Evolutionary conservation across 1,140 invertebrate species (phyloP), one percentile per base, ranked within the genome.

Genomic region (Limonius californicus): DNA sequence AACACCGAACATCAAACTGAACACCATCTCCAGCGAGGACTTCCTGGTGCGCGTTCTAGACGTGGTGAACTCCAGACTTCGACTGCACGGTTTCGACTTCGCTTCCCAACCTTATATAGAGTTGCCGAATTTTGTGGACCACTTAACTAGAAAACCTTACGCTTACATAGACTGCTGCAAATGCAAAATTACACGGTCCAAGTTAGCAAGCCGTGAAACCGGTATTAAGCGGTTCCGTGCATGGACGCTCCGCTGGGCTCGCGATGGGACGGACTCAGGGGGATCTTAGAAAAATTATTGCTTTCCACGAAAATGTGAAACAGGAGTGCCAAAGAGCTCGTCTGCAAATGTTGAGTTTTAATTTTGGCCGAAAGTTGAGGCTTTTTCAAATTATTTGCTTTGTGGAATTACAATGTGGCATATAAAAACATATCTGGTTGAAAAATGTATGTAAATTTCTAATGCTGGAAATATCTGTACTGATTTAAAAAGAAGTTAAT

Each of bases 101-200:
- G 53, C 55, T 27, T 19, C 12, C 57, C 19, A 53, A 60, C 70
- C 69, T 74, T 74, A 74, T 74, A 74, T 74, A 74, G 65, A 73
- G 64, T 72, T 73, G 67, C 70, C 71, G 70, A 74, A 74, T 74
- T 74, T 74, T 68, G 73, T 74, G 73, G 73, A 67, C 73, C 73
- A 73, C 73, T 74, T 73, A 71, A 74, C 73, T 73, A 74, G 73
- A 74, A 74, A 74, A 74, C 73, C 71, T 73, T 68, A 67, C 64
- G 64, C 64, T 68, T 67, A 65, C 64, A 66, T 64, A 60, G 65
- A 65, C 64, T 58, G 68, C 68, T 67, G 70, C 70, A 69, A 72
- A 74, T 73, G 73, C 73, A 74, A 74, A 74, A 74, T 74, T 74
- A 74, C 71, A 74, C 73, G 73, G 70, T 72, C 68, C 71, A 68